phyloP scores from a whole-genome alignment of 2,797 vertebrate genomes.

The Cossypha dichroa region DNA sequence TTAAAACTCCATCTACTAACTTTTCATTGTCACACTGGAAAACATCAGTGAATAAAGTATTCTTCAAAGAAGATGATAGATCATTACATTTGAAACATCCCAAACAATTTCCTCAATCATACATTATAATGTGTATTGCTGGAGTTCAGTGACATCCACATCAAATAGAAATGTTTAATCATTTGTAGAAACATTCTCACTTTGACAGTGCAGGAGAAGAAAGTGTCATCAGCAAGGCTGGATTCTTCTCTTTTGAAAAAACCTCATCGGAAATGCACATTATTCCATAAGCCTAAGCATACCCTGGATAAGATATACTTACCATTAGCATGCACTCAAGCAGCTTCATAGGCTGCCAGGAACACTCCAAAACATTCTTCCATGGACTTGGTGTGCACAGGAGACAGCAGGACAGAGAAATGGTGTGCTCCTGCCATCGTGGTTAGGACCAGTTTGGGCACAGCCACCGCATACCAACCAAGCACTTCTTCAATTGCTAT shows the following conservation, averaged over 20 bases:
- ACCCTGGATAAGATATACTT: not conserved
- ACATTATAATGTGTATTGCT: not conserved
- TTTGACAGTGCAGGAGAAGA: not conserved
- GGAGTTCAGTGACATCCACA: not conserved
- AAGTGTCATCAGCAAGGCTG: not conserved
- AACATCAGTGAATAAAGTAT: not conserved
- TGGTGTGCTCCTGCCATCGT: fast-evolving
- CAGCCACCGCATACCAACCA: not conserved
- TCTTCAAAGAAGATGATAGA: not conserved
- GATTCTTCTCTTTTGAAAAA: not conserved
- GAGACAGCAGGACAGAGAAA: not conserved
- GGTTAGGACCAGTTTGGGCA: fast-evolving
- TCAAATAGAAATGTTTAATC: not conserved
- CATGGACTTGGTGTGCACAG: not conserved
- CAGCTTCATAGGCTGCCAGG: not conserved
- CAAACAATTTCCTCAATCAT: not conserved
- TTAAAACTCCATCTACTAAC: not conserved
- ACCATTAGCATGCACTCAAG: not conserved
- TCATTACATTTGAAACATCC: not conserved
- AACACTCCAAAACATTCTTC: not conserved
- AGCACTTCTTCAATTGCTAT: not conserved
- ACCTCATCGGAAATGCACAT: fast-evolving
- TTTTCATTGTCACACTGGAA: not conserved
- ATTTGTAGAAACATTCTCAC: not conserved
- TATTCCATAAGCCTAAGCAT: not conserved